Evolutionary conservation across 2,888 invertebrate species (phyloP), one percentile per base, ranked within the genome.

Genomic region (Thelaira solivaga): DNA sequence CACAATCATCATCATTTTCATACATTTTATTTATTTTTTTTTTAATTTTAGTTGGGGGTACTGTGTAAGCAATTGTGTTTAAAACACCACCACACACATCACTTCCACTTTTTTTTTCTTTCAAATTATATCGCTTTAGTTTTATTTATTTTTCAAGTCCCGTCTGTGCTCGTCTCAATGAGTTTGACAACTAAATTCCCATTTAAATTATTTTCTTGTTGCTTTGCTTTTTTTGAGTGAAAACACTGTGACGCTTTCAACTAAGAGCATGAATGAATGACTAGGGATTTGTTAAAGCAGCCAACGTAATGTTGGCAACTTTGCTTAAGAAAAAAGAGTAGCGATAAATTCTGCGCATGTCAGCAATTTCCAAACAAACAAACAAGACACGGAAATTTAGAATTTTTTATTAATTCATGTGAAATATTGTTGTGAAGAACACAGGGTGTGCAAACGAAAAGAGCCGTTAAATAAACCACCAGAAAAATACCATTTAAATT

Each of bases 301-400:
- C 20, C 5, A 24, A 20, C n/a, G 24, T 8, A 49, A 36, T 29
- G 67, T 67, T 78, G 69, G 75, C 71, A 74, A 71, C 69, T 72
- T 76, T 76, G 68, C 41, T 11, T 41, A 55, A 72, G n/a, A n/a
- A n/a, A n/a, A n/a, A n/a, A n/a, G 68, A 68, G 41, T 39, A 26
- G 47, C 62, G 84, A 84, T 83, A 77, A 74, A 80, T 83, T 83
- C 65, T 85, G 86, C 86, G 85, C 85, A 85, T 85, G 86, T 83
- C 86, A 84, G 85, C 85, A 81, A 68, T 82, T 80, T 65, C 57
- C n/a, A 76, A 76, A 64, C 3, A 10, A 8, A 10, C 11, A 8
- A 29, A 29, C 13, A 59, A 47, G 39, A 76, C 41, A 57, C 51
- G 57, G 45, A n/a, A 31, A 10, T 29, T 69, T 4, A 8, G 10